Base-by-base conservation (phyloP, 2,797 vertebrate species). In the Alosa sapidissima region DNA sequence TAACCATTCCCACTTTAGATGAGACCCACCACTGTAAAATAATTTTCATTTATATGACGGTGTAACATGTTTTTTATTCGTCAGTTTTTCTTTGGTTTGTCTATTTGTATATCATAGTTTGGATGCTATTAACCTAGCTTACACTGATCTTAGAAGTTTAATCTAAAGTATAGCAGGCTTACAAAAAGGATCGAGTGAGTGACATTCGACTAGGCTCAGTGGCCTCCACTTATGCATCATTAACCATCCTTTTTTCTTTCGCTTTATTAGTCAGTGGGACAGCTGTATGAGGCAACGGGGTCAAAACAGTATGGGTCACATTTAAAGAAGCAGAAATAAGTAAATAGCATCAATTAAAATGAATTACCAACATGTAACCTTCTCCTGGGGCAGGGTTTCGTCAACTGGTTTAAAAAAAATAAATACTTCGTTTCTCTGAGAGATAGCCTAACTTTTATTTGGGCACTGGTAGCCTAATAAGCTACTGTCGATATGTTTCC, bases 211-310 rank as follows among this genome's bases (percentile, higher is more conserved):
- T 41, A 75, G 52, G 52, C 52, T 33, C 13, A 24, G 60, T 65
- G 60, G 68, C 16, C 68, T 41, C 7, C 14, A 41, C 68, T 75
- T 14, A 41, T 75, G 36, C 33, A 75, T 75, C 33, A 75, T 75
- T 75, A 45, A 75, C 41, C 6, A 75, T 45, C 68, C 36, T 75
- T 75, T 60, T 75, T 75, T 75, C 65, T 33, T 72, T 72, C 33
- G 65, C 65, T 75, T 58, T 45, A 75, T 36, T 14, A 41, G 68
- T 75, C 68, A 75, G 14, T 75, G 16, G 68, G 68, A 45, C 68
- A 65, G 8, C n/a, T n/a, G 41, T 41, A 54, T 41, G 36, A 75
- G 14, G 36, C n/a, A 65, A 65, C 24, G n/a, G 10, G 60, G 60
- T 65, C 36, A 68, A 24, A 33, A 11, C 11, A 1, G 68, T 11